Evolutionary conservation across 2,113 vertebrate genomes (phyloP).

Genomic region (Anguilla rostrata): DNA sequence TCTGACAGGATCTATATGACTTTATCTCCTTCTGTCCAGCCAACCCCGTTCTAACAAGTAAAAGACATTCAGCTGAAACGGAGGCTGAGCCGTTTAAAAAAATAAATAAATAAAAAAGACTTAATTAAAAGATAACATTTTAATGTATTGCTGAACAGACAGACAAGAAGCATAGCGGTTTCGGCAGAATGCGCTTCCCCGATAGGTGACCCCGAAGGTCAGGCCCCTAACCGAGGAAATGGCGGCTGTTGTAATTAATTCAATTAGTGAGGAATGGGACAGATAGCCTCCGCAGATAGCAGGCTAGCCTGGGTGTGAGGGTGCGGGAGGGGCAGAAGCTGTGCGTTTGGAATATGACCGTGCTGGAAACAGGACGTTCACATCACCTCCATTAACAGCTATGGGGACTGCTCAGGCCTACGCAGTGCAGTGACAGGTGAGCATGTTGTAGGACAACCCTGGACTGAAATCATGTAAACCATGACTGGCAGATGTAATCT

Average conservation of each 20-base stretch:
- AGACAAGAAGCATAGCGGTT: neutral
- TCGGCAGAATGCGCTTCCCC: neutral
- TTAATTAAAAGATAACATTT: constrained; percentile 37
- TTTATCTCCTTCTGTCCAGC: constrained; percentile 6
- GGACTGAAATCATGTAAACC: too few species aligned
- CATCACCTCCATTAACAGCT: neutral
- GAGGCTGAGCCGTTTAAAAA: constrained; percentile 10
- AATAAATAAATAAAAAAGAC: neutral
- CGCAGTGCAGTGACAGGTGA: neutral
- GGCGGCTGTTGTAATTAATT: constrained; percentile 12
- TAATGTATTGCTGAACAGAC: constrained; percentile 18
- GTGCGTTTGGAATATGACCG: neutral
- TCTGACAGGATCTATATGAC: constrained; percentile 33
- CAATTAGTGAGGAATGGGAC: neutral
- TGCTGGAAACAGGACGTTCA: neutral
- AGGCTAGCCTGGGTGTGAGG: neutral
- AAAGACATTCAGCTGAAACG: constrained; percentile 23
- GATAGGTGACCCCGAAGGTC: constrained; percentile 43
- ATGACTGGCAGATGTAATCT: too few species aligned
- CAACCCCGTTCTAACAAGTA: constrained; percentile 12
- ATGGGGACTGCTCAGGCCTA: neutral
- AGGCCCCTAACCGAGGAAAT: neutral
- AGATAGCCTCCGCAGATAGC: neutral
- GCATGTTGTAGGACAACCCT: neutral
- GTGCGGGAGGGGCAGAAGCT: neutral